A percentile compares a stretch with the other conserved stretches of the same genome.
These are phyloP conservation scores for pig (Sus scrofa) DNA, from an alignment of 2,113 vertebrate species.

Conservation along the genomic window DNA sequence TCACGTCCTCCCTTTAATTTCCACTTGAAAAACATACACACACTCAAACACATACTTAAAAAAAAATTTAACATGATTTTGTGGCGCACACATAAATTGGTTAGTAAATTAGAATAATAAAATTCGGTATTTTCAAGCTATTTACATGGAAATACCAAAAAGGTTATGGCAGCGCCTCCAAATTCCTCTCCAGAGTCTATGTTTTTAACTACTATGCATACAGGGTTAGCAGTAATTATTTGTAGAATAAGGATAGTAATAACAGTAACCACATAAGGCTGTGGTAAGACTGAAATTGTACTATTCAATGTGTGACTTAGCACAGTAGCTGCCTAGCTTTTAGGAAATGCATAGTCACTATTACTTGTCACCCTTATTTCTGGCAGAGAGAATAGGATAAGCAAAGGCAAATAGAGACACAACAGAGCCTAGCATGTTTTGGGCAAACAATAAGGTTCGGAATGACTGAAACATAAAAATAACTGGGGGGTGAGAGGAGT, in stretches of 20 bases:
- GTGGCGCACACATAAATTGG: background rate
- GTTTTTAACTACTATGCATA: background rate
- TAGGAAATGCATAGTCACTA: background rate
- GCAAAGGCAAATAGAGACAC: background rate
- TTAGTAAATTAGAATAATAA: constrained; percentile 38
- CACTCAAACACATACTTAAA: background rate
- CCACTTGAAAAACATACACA: background rate
- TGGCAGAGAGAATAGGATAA: background rate
- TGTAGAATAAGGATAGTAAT: background rate
- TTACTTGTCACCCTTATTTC: background rate
- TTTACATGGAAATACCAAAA: background rate
- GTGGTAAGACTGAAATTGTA: background rate
- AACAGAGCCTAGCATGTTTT: background rate
- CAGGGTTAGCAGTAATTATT: background rate
- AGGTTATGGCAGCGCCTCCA: background rate
- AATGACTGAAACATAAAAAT: constrained; percentile 15
- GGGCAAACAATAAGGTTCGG: background rate
- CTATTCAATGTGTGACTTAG: background rate
- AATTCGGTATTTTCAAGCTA: background rate
- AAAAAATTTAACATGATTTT: constrained; percentile 19
- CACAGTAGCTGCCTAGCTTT: background rate
- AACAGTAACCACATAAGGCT: background rate
- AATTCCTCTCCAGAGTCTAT: background rate
- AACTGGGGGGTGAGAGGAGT: background rate
- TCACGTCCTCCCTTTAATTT: background rate